phyloP scores from a whole-genome alignment of 2,888 invertebrate genomes.

The Pedicia rivosa region DNA sequence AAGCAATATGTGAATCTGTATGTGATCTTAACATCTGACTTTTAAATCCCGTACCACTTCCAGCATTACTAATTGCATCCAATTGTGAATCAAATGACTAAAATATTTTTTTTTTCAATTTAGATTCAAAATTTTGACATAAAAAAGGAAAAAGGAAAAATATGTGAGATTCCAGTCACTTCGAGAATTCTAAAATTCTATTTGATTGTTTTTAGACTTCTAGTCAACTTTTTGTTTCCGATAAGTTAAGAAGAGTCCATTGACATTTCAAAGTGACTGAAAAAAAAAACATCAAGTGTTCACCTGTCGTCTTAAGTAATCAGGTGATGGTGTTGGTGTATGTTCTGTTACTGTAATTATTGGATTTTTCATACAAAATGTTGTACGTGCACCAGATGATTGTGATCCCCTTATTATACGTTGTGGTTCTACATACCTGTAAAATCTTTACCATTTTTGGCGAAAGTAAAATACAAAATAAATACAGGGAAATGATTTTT shows the following conservation, averaged over 20 bases:
- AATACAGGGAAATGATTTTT: no score
- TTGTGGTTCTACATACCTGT: slow-evolving; percentile 29
- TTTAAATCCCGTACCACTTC: slow-evolving; percentile 25
- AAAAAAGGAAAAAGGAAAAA: no score
- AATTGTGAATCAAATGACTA: slow-evolving; percentile 75
- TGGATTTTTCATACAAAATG: slow-evolving; percentile 63
- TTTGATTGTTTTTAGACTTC: no score
- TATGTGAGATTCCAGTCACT: no score
- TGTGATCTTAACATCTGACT: slow-evolving; percentile 66
- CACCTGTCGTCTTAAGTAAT: slow-evolving; percentile 66
- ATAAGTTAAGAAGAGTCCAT: no score
- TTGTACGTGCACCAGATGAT: slow-evolving; percentile 23
- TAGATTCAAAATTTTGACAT: no score
- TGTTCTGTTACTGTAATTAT: slow-evolving; percentile 96
- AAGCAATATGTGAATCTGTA: slow-evolving; percentile 84
- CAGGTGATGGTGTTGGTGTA: slow-evolving; percentile 82
- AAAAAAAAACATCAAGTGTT: no score
- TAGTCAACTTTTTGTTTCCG: not conserved
- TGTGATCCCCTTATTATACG: slow-evolving; percentile 24
- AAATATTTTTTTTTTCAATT: no score
- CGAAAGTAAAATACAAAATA: not conserved
- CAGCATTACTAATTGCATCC: slow-evolving; percentile 36
- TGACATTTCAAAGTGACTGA: no score
- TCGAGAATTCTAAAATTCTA: no score
- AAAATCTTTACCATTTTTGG: slow-evolving; percentile 21